Percentiles rank a stretch among this genome's conserved stretches.
These are phyloP conservation scores for Sinentomon sp. DNA, from an alignment of 2,888 invertebrate genomes.

Conservation along the genomic window DNA sequence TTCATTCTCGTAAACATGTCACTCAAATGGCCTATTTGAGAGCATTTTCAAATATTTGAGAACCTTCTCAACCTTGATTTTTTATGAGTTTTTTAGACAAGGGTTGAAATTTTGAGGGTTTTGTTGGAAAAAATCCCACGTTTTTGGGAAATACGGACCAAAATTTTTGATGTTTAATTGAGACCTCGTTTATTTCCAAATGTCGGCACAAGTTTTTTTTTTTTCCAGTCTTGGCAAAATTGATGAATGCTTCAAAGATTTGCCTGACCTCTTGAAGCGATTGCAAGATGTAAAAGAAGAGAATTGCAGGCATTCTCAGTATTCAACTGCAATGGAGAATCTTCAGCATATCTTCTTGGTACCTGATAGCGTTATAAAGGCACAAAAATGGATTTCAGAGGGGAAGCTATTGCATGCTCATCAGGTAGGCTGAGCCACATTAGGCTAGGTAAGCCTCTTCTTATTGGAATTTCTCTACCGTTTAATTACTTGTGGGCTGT, in stretches of 20 bases:
- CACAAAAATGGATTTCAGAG: slow-evolving; percentile 75
- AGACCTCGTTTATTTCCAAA: background rate
- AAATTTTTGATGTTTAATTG: background rate
- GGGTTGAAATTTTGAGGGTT: too few relatives aligned
- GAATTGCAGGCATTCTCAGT: slow-evolving; percentile 80
- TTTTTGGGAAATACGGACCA: too few relatives aligned
- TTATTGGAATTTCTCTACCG: background rate
- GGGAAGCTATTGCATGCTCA: slow-evolving; percentile 85
- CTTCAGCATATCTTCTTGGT: slow-evolving; percentile 93
- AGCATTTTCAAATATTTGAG: too few relatives aligned
- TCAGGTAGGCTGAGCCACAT: slow-evolving; percentile 27
- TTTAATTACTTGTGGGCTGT: background rate
- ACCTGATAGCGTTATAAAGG: slow-evolving; percentile 81
- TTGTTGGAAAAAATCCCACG: too few relatives aligned
- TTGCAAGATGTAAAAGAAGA: slow-evolving; percentile 67
- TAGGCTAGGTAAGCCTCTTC: background rate
- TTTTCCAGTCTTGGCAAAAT: slow-evolving; percentile 40
- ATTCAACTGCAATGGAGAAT: slow-evolving; percentile 93
- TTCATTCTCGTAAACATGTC: too few relatives aligned
- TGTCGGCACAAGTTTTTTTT: too few relatives aligned
- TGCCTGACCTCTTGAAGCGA: slow-evolving; percentile 50
- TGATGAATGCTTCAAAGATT: slow-evolving; percentile 38
- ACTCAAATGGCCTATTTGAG: too few relatives aligned
- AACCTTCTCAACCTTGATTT: too few relatives aligned
- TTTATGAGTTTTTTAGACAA: too few relatives aligned